A percentile compares a stretch with the other conserved stretches of the same genome.
These are phyloP conservation scores for Mesaphorura yosii DNA, from an alignment of 1,140 invertebrate genomes.

Conservation along the genomic window DNA sequence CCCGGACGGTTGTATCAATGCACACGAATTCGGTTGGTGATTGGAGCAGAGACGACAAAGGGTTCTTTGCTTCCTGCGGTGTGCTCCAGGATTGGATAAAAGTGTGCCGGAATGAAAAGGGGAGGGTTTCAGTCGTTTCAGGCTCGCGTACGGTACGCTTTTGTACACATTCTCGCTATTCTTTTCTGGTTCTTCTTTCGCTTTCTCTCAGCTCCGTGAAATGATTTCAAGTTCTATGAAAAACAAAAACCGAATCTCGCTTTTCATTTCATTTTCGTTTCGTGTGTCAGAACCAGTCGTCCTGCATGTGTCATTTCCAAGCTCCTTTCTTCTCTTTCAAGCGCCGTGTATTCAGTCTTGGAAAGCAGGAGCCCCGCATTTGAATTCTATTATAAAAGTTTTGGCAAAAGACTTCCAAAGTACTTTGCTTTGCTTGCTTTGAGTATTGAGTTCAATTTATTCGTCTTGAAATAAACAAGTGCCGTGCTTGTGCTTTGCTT, in stretches of 20 bases:
- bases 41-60: background rate
- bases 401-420: too few relatives aligned
- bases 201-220: background rate
- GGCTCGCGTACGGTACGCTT: background rate
- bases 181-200: background rate
- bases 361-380: too few relatives aligned
- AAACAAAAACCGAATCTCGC: background rate
- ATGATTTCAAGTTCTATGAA: too few relatives aligned
- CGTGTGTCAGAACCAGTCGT: conserved; percentile 1
- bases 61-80: background rate
- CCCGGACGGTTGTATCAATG: too few relatives aligned
- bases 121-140: background rate
- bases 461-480: too few relatives aligned
- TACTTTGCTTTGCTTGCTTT: background rate
- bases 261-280: background rate
- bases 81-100: background rate
- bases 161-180: background rate
- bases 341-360: too few relatives aligned
- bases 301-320: conserved; percentile 10
- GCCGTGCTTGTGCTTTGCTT: too few relatives aligned
- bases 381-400: too few relatives aligned
- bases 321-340: background rate
- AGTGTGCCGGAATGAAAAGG: background rate
- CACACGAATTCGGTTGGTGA: too few relatives aligned
- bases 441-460: too few relatives aligned